Evolutionary conservation across 2,888 invertebrate genomes (phyloP), one percentile per base, ranked within the genome.

Genomic region (Ligdia adustata): DNA sequence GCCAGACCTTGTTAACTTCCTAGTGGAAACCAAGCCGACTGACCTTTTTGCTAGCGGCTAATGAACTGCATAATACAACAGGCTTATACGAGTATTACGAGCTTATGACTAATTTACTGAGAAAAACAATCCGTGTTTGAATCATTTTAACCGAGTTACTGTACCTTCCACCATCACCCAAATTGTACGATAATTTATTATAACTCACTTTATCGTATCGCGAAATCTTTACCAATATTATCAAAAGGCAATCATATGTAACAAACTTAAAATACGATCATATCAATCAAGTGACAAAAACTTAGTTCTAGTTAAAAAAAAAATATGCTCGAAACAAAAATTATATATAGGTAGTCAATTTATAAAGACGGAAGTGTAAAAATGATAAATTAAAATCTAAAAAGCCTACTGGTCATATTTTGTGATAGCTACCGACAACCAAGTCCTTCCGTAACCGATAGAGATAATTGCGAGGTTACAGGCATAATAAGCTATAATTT

Each of bases 1-100:
- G 11, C 7, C 31, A 24, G 42, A 43, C 83, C 86, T 86, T 80
- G 83, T 60, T 51, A 31, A 82, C 80, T 87, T 87, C 87, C 87
- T 73, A 66, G 71, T 75, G 76, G 76, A 79, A 76, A 70, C 65
- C 55, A 60, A 64, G 62, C 55, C 53, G 55, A 57, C 50, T 61
- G 72, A 57, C 72, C 77, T 77, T 50, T n/a, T 37, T 35, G 29
- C 41, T 46, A 37, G 29, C 38, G 50, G 51, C 58, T 66, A 67
- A 68, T 71, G 64, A 69, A 69, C 64, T 60, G 47, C 56, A 66
- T 50, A 59, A 44, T 34, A 47, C 41, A 57, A 49, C 33, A 32
- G 33, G 43, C 40, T 51, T 47, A 11, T 47, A 38, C 39, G n/a
- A n/a, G n/a, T n/a, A n/a, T n/a, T 42, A 57, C 43, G 7, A 6